These are phyloP conservation scores for Coelogynopora nodosa DNA, from an alignment of 2,888 invertebrate genomes.

Conservation along the genomic window DNA sequence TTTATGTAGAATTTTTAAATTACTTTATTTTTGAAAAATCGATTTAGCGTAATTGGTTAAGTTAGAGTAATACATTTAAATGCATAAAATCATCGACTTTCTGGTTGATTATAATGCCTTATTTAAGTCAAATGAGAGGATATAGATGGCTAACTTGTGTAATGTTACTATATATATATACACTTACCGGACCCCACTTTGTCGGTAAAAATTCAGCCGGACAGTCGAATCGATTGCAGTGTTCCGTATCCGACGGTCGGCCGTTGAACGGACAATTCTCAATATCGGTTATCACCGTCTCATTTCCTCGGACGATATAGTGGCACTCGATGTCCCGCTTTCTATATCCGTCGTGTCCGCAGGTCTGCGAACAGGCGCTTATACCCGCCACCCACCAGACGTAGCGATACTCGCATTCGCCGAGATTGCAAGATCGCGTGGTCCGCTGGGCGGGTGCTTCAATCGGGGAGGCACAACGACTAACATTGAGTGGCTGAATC, in stretches of 20 bases:
- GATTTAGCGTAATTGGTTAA: no score
- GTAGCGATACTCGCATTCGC: slow-evolving; percentile 10
- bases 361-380: slow-evolving; percentile 42
- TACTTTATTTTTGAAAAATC: no score
- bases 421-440: slow-evolving; percentile 33
- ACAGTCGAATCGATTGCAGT: slow-evolving; percentile 36
- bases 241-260: not conserved
- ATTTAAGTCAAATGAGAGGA: no score
- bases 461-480: not conserved
- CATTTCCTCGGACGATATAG: not conserved
- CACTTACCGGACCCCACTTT: slow-evolving; percentile 34
- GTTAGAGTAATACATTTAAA: no score
- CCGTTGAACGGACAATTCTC: not conserved
- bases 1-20: no score
- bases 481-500: not conserved
- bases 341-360: slow-evolving; percentile 17
- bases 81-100: no score
- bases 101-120: no score
- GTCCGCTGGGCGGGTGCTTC: not conserved
- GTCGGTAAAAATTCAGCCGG: not conserved
- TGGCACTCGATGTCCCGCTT: slow-evolving; percentile 32
- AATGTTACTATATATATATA: not conserved
- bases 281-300: not conserved
- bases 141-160: not conserved
- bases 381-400: slow-evolving; percentile 11